These are phyloP conservation scores for Selene dorsalis DNA, from an alignment of 2,797 vertebrate species.

Conservation along the genomic window DNA sequence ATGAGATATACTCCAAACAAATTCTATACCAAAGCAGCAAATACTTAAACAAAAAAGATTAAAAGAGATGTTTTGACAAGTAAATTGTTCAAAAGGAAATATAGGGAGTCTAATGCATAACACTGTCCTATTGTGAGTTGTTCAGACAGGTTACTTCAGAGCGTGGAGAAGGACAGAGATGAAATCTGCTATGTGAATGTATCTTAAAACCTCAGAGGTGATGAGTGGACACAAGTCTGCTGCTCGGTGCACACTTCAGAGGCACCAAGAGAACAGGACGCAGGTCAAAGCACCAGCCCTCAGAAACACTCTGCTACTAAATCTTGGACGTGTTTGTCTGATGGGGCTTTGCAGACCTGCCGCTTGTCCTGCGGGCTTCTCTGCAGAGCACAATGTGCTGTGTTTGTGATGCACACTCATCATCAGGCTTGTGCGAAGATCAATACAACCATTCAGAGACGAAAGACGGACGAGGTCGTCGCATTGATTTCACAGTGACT, in stretches of 20 bases:
- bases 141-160: not conserved
- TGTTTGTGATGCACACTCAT: not conserved
- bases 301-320: conserved; percentile 1
- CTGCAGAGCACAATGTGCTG: conserved; percentile 8
- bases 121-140: not conserved
- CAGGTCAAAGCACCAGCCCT: not conserved
- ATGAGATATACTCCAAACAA: not conserved
- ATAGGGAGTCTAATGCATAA: not conserved
- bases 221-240: too few species aligned
- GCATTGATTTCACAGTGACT: not conserved
- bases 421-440: conserved; percentile 1
- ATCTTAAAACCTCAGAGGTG: not conserved
- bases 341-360: conserved; percentile 14
- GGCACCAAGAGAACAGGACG: not conserved
- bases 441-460: not conserved
- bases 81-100: not conserved
- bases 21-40: not conserved
- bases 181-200: not conserved
- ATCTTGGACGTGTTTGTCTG: conserved; percentile 15
- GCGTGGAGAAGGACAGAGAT: not conserved
- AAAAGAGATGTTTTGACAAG: not conserved
- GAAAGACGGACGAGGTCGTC: not conserved
- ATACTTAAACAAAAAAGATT: too few species aligned
- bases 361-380: not conserved
- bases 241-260: not conserved